Conservation (phyloP, 2,797 vertebrate species). For the Centropyge bicolor region DNA sequence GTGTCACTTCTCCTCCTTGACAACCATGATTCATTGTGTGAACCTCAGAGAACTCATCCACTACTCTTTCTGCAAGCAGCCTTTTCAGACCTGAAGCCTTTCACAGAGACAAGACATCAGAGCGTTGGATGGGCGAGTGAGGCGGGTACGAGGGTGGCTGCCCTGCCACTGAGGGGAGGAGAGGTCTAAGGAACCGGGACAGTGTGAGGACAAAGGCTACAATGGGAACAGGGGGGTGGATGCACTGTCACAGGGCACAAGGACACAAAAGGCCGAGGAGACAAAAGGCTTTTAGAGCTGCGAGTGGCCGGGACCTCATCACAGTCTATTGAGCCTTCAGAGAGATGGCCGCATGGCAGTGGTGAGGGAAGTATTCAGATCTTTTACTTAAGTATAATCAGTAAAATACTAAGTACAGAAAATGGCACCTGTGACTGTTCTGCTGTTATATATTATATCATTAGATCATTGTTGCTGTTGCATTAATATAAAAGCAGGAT, state of each 20-base stretch:
- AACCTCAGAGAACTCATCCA: constrained; percentile 28
- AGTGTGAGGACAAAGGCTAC: constrained; percentile 69
- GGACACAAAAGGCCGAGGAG: constrained; percentile 70
- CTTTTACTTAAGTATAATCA: background rate
- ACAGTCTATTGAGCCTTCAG: constrained; percentile 59
- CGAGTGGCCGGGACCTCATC: constrained; percentile 77
- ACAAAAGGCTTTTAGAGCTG: constrained; percentile 78
- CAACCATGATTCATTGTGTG: background rate
- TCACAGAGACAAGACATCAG: constrained; percentile 31
- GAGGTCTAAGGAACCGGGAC: constrained; percentile 57
- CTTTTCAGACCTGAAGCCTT: constrained; percentile 39
- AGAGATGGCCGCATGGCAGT: constrained; percentile 4
- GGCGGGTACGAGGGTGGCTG: constrained; percentile 21
- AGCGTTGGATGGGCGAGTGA: constrained; percentile 28
- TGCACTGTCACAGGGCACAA: constrained; percentile 58
- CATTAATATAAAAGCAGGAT: no score
- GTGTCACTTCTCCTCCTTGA: constrained; percentile 15
- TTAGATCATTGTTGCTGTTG: no score
- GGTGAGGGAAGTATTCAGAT: background rate
- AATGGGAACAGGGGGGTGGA: constrained; percentile 64
- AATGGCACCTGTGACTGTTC: no score
- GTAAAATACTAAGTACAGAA: no score
- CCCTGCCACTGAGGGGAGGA: constrained; percentile 24
- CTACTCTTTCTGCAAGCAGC: constrained; percentile 18
- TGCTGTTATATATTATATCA: no score